Evolutionary conservation across 2,113 vertebrate species (phyloP).

Genomic region (Ifrita kowaldi): DNA sequence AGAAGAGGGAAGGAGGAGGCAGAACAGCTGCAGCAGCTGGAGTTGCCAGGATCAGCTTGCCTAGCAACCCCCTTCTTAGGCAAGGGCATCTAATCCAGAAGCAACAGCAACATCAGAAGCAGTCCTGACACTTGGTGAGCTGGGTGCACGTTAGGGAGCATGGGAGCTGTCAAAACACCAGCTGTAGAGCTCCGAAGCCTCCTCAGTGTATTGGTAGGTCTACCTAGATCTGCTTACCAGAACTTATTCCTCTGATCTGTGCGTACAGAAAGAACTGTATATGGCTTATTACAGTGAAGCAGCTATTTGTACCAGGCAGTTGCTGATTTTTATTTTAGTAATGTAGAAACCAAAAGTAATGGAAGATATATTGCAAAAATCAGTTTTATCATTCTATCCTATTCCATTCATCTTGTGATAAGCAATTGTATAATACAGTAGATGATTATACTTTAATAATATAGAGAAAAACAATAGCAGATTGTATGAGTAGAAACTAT

Average conservation of each 20-base stretch:
- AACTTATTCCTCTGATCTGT: background rate
- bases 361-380: background rate
- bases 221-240: background rate
- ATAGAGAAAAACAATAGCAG: background rate
- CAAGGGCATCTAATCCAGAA: background rate
- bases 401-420: background rate
- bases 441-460: background rate
- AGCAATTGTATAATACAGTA: background rate
- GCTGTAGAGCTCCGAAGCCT: conserved; percentile 22
- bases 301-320: background rate
- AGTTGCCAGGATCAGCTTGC: background rate
- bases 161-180: conserved; percentile 43
- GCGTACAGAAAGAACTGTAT: fast-evolving
- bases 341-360: background rate
- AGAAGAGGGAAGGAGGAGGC: background rate
- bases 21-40: background rate
- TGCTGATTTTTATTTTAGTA: background rate
- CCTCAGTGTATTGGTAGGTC: conserved; percentile 47
- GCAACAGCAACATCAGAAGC: conserved; percentile 9
- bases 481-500: background rate
- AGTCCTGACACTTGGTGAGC: background rate
- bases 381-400: background rate
- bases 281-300: background rate
- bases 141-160: background rate
- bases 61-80: conserved; percentile 7